Conservation (phyloP, 2,797 vertebrate genomes). For the Sparus aurata region DNA sequence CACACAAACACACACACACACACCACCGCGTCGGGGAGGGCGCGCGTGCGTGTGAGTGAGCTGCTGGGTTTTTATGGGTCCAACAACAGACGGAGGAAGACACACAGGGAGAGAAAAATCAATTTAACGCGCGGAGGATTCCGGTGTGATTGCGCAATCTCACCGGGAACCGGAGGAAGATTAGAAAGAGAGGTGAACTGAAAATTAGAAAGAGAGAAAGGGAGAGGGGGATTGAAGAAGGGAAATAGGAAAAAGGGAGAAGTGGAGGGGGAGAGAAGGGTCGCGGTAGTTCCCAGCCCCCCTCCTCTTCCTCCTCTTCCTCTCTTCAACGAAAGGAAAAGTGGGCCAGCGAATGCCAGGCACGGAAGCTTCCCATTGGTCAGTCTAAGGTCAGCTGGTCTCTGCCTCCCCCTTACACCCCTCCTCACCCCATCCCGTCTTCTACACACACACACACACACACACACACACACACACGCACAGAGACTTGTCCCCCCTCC, state of each 20-base stretch:
- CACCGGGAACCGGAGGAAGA: conserved; percentile 76
- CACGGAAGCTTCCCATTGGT: conserved; percentile 94
- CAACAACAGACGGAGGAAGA: conserved; percentile 69
- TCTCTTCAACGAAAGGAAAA: conserved; percentile 74
- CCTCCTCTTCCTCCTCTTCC: conserved; percentile 85
- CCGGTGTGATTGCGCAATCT: conserved; percentile 80
- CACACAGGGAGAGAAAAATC: conserved; percentile 71
- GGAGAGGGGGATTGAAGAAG: conserved; percentile 37
- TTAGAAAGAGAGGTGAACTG: conserved; percentile 69
- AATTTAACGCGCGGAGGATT: conserved; percentile 81
- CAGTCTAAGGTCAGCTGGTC: conserved; percentile 96
- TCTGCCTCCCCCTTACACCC: conserved; percentile 76
- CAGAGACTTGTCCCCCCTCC: neutral
- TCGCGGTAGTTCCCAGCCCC: conserved; percentile 26
- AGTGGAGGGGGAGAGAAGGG: neutral
- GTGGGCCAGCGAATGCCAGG: conserved; percentile 81
- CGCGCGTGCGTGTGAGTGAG: conserved; percentile 34
- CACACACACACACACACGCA: neutral
- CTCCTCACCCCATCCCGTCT: conserved; percentile 83
- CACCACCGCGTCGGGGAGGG: conserved; percentile 8
- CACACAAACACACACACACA: neutral
- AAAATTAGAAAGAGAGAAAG: conserved; percentile 59
- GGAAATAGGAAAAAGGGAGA: conserved; percentile 39
- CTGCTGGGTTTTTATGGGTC: conserved; percentile 54
- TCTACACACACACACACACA: conserved; percentile 38